Evolutionary conservation across 2,888 invertebrate genomes (phyloP), one percentile per base, ranked within the genome.

Genomic region (Netelia inedita): DNA sequence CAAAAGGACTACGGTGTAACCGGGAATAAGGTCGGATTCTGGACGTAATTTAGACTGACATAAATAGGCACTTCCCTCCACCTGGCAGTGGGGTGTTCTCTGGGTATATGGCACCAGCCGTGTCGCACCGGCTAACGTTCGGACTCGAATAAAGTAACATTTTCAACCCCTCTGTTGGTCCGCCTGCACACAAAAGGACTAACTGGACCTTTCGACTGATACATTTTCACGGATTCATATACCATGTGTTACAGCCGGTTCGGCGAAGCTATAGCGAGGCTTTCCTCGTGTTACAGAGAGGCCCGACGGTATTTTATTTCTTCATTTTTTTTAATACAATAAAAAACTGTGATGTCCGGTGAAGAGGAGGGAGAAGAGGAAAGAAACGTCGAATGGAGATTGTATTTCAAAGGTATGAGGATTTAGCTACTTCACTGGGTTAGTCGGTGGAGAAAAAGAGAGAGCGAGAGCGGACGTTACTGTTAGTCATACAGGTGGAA

Each of bases 321-420:
- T 63, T 74, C 14, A 50, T 79, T 79, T 79, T 71, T 28, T 71
- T 79, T 79, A 65, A 71, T 55, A 65, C 79, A 79, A 66, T 59
- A 75, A 35, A 80, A 79, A 74, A 57, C 53, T 83, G 59, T 59
- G 59, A 59, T 55, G 61, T 57, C 50, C 11, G n/a, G 19, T 57
- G 16, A 46, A 21, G 65, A 55, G 71, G 19, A 46, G 28, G 46
- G 16, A 41, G 35, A 35, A 68, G 61, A 21, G 66, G 63, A 23
- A 43, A 35, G 43, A 21, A 46, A 72, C 73, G 80, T 72, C 71
- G 55, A 43, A 43, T 59, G 61, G 57, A 74, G 78, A 82, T 85
- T 85, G 71, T 82, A 82, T 82, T 78, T 85, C 74, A 82, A 85
- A 78, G 76, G 63, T 81, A 2, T 78, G 85, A 78, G 66, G 81